These are phyloP conservation scores for Dasyurus viverrinus DNA, from an alignment of 2,113 vertebrate species.

Conservation along the genomic window DNA sequence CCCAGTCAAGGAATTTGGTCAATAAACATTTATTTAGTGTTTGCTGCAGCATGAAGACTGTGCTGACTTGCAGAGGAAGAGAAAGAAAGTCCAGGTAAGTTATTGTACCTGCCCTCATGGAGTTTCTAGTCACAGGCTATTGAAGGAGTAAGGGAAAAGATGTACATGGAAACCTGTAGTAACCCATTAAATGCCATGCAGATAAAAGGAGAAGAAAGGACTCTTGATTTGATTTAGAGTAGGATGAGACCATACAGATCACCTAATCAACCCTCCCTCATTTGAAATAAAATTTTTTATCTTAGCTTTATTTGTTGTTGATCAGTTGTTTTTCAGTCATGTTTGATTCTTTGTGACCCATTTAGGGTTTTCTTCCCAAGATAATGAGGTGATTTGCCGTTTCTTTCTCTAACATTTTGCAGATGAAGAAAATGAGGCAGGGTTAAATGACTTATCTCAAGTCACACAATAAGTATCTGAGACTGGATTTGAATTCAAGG, in stretches of 20 bases:
- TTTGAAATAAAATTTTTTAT: not conserved
- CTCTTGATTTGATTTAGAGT: not conserved
- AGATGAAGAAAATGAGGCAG: not conserved
- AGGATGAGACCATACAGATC: not conserved
- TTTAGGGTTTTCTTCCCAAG: not conserved
- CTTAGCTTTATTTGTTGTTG: not conserved
- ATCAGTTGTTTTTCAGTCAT: not conserved
- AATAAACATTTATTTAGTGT: not conserved
- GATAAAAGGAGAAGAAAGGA: not conserved
- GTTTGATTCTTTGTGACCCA: not conserved
- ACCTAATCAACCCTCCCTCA: not conserved
- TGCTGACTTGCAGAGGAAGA: not conserved
- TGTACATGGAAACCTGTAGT: too few species aligned
- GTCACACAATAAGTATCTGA: not conserved
- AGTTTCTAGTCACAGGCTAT: too few species aligned
- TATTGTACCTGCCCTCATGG: not conserved
- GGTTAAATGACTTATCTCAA: not conserved
- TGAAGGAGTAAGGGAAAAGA: too few species aligned
- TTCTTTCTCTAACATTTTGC: not conserved
- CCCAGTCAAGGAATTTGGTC: not conserved
- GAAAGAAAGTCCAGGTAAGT: not conserved
- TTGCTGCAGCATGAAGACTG: too few species aligned
- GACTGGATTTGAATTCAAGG: not conserved
- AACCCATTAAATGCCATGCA: too few species aligned
- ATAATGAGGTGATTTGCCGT: not conserved